phyloP scores from a whole-genome alignment of 92 coral and sea anemone species.

The Porites lobata region DNA sequence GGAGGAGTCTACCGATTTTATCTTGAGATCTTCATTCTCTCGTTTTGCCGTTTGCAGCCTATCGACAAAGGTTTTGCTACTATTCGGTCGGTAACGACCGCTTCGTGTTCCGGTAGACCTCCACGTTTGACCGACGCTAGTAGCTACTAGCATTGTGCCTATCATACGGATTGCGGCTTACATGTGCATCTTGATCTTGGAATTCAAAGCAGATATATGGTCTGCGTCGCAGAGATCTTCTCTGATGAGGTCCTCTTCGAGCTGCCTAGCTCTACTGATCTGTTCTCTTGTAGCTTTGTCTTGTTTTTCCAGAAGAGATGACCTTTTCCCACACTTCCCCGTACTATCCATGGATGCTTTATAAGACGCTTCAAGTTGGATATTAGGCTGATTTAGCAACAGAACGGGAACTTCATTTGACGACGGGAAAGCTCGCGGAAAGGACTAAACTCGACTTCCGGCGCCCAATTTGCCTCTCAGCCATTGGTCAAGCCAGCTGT shows the following conservation, averaged over 20 bases:
- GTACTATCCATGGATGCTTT: slow-evolving; percentile 52
- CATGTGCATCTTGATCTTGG: background rate
- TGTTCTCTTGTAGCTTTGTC: slow-evolving; percentile 36
- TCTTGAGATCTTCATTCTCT: slow-evolving; percentile 43
- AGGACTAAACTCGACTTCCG: too few relatives aligned
- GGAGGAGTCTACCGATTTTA: slow-evolving; percentile 37
- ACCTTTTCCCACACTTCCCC: slow-evolving; percentile 43
- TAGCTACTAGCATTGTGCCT: slow-evolving; percentile 8
- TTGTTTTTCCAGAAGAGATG: slow-evolving; percentile 22
- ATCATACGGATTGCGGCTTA: slow-evolving; percentile 30
- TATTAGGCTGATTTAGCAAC: too few relatives aligned
- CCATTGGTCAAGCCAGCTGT: too few relatives aligned
- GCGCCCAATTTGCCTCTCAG: too few relatives aligned
- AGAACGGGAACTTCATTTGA: too few relatives aligned
- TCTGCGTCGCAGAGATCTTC: background rate
- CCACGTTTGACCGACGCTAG: slow-evolving; percentile 39
- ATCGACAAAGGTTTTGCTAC: slow-evolving; percentile 36
- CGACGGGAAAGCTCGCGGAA: too few relatives aligned
- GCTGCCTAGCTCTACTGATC: slow-evolving; percentile 14
- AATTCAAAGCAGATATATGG: too few relatives aligned
- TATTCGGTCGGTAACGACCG: slow-evolving; percentile 41
- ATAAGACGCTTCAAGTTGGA: background rate
- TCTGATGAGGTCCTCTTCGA: slow-evolving; percentile 20
- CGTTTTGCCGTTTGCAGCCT: slow-evolving; percentile 47
- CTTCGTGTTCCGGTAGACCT: slow-evolving; percentile 27